Base-by-base conservation (phyloP, 2,113 vertebrate genomes). In the Chelonoidis abingdonii region DNA sequence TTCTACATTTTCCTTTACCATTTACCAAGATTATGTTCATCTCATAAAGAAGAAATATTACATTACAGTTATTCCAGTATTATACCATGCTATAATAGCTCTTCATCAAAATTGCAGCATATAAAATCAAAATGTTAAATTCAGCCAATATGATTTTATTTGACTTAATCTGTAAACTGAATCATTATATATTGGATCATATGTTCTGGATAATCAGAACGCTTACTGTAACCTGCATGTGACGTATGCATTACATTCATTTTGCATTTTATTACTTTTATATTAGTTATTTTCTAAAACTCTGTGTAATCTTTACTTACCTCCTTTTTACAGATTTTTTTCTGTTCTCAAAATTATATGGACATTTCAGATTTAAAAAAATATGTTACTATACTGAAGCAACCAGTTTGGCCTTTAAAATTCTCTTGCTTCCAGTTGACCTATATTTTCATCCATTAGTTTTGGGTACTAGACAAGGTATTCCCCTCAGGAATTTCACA, bases 401-500 rank as follows among this genome's bases (percentile, higher is more conserved):
- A 92, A 89, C 44, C 52, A 88, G 35, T 84, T 50, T 3, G 92
- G 75, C 90, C 86, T 96, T 97, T 84, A 81, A 92, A 95, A 96
- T 87, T 92, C 80, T 90, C 84, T 41, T 50, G 80, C 31, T 96
- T 95, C 93, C 84, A 95, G 90, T 4, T 95, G 86, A 97, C 93
- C 94, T 96, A 89, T 59, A 96, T 97, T 91, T 5, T 3, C 95
- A 35, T 87, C 94, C 53, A 41, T 96, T 53, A 87, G 38, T 10
- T 41, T 22, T 21, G 75, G 84, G 65, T 82, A 97, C 91, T 2
- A 89, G 90, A 87, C 10, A 86, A 92, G 62, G 31, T 65, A 65
- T 35, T 83, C 83, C 88, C 83, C 88, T 85, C 57, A 94, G 92
- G 84, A 97, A 95, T 83, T 54, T 29, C 75, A 80, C 62, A 86